Conservation (phyloP, 2,888 invertebrate genomes). For the Ceraclea dissimilis region DNA sequence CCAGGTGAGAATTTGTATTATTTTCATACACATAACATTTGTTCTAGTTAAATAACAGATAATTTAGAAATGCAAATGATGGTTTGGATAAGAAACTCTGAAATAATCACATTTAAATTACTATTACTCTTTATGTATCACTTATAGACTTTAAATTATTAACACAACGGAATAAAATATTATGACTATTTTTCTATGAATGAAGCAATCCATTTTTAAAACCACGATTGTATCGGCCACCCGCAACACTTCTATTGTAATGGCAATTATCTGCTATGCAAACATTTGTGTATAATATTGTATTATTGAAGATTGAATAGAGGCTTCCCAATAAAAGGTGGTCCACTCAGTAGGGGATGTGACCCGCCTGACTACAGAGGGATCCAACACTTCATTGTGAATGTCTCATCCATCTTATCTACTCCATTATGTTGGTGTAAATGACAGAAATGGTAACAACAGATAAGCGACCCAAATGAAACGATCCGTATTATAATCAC, state of each 20-base stretch:
- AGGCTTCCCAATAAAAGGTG: not conserved
- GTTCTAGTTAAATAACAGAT: no score
- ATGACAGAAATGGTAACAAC: constrained; percentile 17
- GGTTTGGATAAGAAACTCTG: no score
- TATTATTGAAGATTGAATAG: not conserved
- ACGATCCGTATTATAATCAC: not conserved
- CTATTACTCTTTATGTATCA: no score
- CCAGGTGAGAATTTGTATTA: no score
- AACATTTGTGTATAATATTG: not conserved
- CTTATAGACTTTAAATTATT: no score
- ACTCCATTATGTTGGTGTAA: constrained; percentile 22
- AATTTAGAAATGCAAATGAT: no score
- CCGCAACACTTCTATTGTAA: not conserved
- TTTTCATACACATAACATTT: no score
- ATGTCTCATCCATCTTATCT: constrained; percentile 18
- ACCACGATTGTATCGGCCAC: not conserved
- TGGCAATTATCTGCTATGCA: not conserved
- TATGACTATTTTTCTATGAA: not conserved
- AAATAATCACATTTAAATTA: no score
- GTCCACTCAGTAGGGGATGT: not conserved
- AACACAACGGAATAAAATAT: no score
- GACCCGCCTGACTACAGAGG: not conserved
- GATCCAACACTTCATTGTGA: constrained; percentile 3
- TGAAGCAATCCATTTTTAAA: not conserved
- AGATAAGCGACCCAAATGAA: not conserved